These are phyloP conservation scores for Plebejus anna DNA, from an alignment of 2,888 invertebrate species.

Conservation along the genomic window DNA sequence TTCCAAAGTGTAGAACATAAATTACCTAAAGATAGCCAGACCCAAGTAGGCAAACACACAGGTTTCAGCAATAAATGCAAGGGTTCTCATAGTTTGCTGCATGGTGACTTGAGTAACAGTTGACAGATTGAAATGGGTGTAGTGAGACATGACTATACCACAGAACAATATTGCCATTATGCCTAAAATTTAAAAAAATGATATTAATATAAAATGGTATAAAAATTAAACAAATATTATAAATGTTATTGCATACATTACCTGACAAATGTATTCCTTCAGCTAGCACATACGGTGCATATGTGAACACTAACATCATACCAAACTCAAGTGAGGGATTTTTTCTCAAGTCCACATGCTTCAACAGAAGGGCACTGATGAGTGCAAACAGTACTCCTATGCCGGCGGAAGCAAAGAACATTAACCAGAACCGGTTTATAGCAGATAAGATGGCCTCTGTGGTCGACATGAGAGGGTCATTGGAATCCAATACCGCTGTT, in stretches of 20 bases:
- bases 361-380: slow-evolving; percentile 93
- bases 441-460: slow-evolving; percentile 93
- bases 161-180: slow-evolving; percentile 99
- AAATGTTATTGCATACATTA: slow-evolving; percentile 49
- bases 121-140: slow-evolving; percentile 98
- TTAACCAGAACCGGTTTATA: slow-evolving; percentile 93
- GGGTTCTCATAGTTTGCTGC: slow-evolving; percentile 98
- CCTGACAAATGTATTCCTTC: slow-evolving; percentile 97
- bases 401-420: slow-evolving; percentile 99
- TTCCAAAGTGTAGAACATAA: not conserved
- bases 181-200: slow-evolving; percentile 77
- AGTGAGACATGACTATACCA: slow-evolving; percentile 99
- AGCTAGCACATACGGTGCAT: slow-evolving; percentile 98
- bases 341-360: slow-evolving; percentile 97
- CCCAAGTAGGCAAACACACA: slow-evolving; percentile 99
- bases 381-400: slow-evolving; percentile 97
- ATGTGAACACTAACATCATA: slow-evolving; percentile 98
- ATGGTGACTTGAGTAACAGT: slow-evolving; percentile 99
- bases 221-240: slow-evolving; percentile 15
- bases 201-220: too few relatives aligned
- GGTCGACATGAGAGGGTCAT: slow-evolving; percentile 81
- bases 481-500: slow-evolving; percentile 88
- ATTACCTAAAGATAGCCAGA: slow-evolving; percentile 86
- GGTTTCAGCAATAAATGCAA: slow-evolving; percentile 98
- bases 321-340: slow-evolving; percentile 99